Conservation (phyloP, 2,797 vertebrate species). For the Cyprinodon diabolis region DNA sequence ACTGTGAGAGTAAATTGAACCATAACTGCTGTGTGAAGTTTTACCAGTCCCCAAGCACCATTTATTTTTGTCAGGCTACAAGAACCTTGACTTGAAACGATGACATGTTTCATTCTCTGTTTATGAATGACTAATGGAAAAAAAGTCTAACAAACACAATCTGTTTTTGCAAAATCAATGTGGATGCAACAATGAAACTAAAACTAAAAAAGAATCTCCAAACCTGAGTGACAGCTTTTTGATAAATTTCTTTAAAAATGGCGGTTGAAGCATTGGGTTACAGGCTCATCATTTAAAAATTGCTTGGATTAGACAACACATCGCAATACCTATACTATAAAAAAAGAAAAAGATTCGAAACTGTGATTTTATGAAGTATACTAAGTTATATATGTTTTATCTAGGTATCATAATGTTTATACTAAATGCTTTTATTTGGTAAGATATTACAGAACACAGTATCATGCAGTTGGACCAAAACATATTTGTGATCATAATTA, state of each 20-base stretch:
- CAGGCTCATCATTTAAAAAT: not conserved
- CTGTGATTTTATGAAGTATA: not conserved
- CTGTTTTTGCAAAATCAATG: not conserved
- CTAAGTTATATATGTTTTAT: not conserved
- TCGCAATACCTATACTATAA: not conserved
- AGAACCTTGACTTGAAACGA: slow-evolving; percentile 15
- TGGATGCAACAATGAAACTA: not conserved
- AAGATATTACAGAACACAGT: not conserved
- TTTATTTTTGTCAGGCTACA: slow-evolving; percentile 24
- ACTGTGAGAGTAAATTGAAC: slow-evolving; percentile 28
- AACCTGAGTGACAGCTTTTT: not conserved
- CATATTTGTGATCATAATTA: too few species aligned
- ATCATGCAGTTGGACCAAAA: not conserved
- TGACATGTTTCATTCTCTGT: slow-evolving; percentile 21
- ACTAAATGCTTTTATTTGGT: not conserved
- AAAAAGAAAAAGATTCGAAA: not conserved
- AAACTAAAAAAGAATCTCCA: slow-evolving; percentile 6
- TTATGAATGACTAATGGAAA: not conserved
- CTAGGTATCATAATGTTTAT: not conserved
- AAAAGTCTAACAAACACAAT: not conserved
- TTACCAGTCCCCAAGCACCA: not conserved
- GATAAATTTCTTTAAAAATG: not conserved
- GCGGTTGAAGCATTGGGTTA: not conserved
- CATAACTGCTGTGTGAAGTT: slow-evolving; percentile 32
- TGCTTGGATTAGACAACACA: not conserved